A percentile compares a stretch with the other conserved stretches of the same genome.
These are phyloP conservation scores for Campylomormyrus tamandua DNA, from an alignment of 2,113 vertebrate species.

Conservation along the genomic window DNA sequence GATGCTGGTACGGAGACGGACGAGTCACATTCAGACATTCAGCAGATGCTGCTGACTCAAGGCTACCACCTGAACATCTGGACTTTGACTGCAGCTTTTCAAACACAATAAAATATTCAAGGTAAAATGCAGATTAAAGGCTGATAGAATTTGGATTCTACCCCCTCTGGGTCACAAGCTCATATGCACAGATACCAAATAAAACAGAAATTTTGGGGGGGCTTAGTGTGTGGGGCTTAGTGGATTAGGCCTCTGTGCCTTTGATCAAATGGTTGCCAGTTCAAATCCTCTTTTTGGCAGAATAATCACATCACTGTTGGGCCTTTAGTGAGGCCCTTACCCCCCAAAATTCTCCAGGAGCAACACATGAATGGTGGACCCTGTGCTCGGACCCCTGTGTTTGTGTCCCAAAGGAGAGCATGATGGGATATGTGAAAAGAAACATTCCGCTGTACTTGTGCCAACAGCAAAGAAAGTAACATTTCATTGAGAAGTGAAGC, in stretches of 20 bases:
- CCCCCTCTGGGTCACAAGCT: not conserved
- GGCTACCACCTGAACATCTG: not conserved
- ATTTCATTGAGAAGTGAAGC: not conserved
- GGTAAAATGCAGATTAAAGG: not conserved
- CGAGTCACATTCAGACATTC: not conserved
- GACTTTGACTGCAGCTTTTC: not conserved
- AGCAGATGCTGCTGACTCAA: not conserved
- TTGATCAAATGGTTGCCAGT: not conserved
- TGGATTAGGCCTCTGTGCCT: not conserved
- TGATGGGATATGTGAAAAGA: not conserved
- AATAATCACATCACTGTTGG: not conserved
- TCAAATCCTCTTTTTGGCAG: not conserved
- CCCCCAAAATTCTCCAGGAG: not conserved
- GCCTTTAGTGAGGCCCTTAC: not conserved
- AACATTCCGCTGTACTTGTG: not conserved
- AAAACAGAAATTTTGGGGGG: not conserved
- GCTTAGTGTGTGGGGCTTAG: not conserved
- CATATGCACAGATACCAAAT: not conserved
- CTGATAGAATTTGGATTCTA: not conserved
- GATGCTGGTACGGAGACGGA: constrained; percentile 63
- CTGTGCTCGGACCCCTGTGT: not conserved
- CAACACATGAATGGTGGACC: not conserved
- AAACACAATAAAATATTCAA: not conserved
- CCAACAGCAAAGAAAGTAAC: not conserved
- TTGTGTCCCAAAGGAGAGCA: not conserved